Conservation (phyloP, 2,888 invertebrate genomes). For the Drosophila neotestacea region DNA sequence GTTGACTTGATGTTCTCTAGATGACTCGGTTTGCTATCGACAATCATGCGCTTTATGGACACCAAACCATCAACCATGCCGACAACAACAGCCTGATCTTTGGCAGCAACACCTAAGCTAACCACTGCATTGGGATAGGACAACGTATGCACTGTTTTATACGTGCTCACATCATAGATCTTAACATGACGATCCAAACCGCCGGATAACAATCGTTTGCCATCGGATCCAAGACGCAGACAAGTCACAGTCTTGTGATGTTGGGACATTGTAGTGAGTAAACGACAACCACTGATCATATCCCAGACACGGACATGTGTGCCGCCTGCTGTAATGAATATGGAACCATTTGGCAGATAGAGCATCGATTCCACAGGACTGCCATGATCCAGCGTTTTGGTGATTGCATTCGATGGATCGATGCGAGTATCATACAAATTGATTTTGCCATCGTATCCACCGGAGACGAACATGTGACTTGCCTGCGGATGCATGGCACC, state of each 20-base stretch:
- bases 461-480: constrained; percentile 91
- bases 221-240: constrained; percentile 92
- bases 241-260: constrained; percentile 98
- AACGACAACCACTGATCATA: constrained; percentile 90
- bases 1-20: constrained; percentile 70
- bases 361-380: constrained; percentile 95
- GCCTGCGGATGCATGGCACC: constrained; percentile 92
- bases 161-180: constrained; percentile 94
- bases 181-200: constrained; percentile 97
- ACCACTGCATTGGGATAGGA: constrained; percentile 96
- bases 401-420: constrained; percentile 86
- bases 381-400: constrained; percentile 92
- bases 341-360: constrained; percentile 94
- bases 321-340: constrained; percentile 96
- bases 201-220: constrained; percentile 93
- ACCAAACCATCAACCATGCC: constrained; percentile 97
- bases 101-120: constrained; percentile 91
- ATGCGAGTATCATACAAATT: constrained; percentile 95
- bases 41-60: constrained; percentile 92
- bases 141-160: constrained; percentile 94
- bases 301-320: constrained; percentile 98
- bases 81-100: constrained; percentile 93
- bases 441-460: constrained; percentile 95
- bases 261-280: constrained; percentile 93
- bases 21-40: constrained; percentile 84